Evolutionary conservation across 2,797 vertebrate genomes (phyloP), one percentile per base, ranked within the genome.

Genomic region (Gadopsis bispinosus): DNA sequence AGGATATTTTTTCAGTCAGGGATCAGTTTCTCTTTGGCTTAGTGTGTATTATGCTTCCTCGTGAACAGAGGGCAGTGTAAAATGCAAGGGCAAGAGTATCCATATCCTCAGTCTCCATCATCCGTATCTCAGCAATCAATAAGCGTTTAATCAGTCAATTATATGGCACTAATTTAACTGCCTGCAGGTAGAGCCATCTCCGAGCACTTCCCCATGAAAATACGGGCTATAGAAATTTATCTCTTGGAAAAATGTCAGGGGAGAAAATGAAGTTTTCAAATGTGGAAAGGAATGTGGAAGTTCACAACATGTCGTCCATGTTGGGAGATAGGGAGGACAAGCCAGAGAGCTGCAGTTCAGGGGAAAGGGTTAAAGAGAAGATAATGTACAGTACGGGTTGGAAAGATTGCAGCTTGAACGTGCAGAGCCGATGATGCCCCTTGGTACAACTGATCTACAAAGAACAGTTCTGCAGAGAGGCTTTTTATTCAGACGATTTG

Each of bases 101-200:
- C 81, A 87, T 86, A 93, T 93, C 91, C 83, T 86, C 75, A 54
- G 76, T 81, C 91, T 89, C 89, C 87, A 92, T 93, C 91, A 87
- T 78, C 77, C 76, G 45, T 88, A 93, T 94, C 90, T 89, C 86
- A 75, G 90, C 91, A 91, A 94, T 95, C 94, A 95, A 95, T 95
- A 95, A 89, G 92, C 86, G 88, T 94, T 95, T 95, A 94, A 95
- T 95, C 93, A 93, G 94, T 92, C 92, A 93, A 94, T 95, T 95
- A 94, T 91, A 92, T 89, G 89, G 87, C 88, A 87, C 92, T 92
- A 91, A 93, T 94, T 95, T 94, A 93, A 93, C 92, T 88, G 91
- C 94, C 91, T 92, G 91, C 85, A 93, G 92, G 93, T 94, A 90
- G 80, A 88, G 88, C 89, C 83, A 84, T 93, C 80, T 76, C 83